Base-by-base conservation (phyloP, 2,797 vertebrate species). In the Ataeniobius toweri region DNA sequence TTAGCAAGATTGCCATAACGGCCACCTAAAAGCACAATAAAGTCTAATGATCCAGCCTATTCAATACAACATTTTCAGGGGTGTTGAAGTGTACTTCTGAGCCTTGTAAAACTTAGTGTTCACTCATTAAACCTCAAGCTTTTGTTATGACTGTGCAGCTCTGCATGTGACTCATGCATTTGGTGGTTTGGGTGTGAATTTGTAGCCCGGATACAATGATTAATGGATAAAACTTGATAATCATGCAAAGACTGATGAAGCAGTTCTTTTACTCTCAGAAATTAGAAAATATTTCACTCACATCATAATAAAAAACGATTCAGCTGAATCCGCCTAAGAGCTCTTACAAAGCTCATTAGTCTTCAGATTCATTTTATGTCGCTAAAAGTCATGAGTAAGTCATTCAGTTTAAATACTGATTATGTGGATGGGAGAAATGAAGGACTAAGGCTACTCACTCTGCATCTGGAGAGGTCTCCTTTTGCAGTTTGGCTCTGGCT, bases 391-490 rank as follows among this genome's bases (percentile, higher is more conserved):
- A 75, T 7, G 73, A 83, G 82, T 71, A 51, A 76, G 63, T 44
- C 71, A 39, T 70, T 84, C 71, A 50, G 82, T 82, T 53, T 83
- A 71, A 75, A 83, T 87, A 28, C 61, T 61, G 36, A n/a, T 3
- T 58, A 75, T 83, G 78, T 73, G 58, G 59, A 22, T 51, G 77
- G 51, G 65, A 81, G 76, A 16, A 41, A 65, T 73, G 65, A 80
- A 71, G 63, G 79, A 86, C 83, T 31, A 78, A 82, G 36, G 51
- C 36, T 85, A 94, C 98, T 98, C 85, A 99, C 97, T 98, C 96
- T 46, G 96, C 83, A 2, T 95, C 94, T 67, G 94, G 87, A 87
- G 94, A 80, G 46, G 56, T 71, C 74, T 89, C 88, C 88, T 97
- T 97, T 7, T 92, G 92, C 39, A 95, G 87, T 90, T 92, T 96